Evolutionary conservation across 2,113 vertebrate species (phyloP).

Genomic region (Lophius piscatorius): DNA sequence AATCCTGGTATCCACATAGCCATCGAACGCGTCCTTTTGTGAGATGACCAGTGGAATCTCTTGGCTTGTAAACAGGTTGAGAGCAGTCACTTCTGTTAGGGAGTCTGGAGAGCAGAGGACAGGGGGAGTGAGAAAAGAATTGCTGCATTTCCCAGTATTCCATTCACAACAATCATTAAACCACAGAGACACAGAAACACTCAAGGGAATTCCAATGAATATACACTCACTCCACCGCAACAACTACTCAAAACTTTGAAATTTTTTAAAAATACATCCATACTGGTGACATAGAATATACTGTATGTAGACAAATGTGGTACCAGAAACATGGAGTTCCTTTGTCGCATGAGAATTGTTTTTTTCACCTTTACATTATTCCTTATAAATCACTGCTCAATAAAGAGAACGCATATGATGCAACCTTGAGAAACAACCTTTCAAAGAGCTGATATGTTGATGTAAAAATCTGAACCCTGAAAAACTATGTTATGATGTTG

Average conservation of each 20-base stretch:
- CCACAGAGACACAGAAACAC: slow-evolving; percentile 16
- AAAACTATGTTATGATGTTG: not conserved
- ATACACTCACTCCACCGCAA: slow-evolving; percentile 7
- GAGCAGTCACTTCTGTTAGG: slow-evolving; percentile 86
- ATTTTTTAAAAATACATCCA: not conserved
- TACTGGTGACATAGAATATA: not conserved
- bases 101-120: slow-evolving; percentile 81
- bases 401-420: slow-evolving; percentile 5
- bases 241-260: not conserved
- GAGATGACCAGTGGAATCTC: slow-evolving; percentile 91
- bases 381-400: slow-evolving; percentile 5
- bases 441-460: slow-evolving; percentile 1
- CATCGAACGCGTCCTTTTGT: slow-evolving; percentile 80
- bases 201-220: slow-evolving; percentile 65
- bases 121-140: slow-evolving; percentile 50
- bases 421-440: slow-evolving; percentile 1
- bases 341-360: not conserved
- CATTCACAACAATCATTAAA: slow-evolving; percentile 62
- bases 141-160: slow-evolving; percentile 30
- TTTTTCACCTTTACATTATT: not conserved
- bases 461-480: too few relatives aligned
- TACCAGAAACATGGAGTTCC: not conserved
- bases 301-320: not conserved
- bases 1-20: slow-evolving; percentile 86
- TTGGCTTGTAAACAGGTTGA: slow-evolving; percentile 87